These are phyloP conservation scores for Cervus canadensis DNA, from an alignment of 2,113 vertebrate species.

Conservation along the genomic window DNA sequence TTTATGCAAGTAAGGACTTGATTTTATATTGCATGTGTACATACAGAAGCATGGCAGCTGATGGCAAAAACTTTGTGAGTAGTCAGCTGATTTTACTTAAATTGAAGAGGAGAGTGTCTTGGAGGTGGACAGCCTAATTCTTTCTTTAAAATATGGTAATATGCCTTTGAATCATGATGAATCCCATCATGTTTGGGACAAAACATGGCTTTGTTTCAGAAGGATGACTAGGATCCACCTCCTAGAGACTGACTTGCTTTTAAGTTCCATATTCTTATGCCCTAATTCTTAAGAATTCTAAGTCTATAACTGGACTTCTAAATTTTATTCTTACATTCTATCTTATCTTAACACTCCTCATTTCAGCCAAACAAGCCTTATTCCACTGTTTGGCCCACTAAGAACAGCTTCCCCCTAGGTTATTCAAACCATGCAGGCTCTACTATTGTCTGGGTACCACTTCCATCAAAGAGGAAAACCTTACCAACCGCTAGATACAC, in stretches of 20 bases:
- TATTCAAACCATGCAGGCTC: background rate
- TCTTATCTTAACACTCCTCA: background rate
- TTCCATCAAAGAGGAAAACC: background rate
- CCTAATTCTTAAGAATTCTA: background rate
- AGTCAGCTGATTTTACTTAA: background rate
- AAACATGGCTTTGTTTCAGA: background rate
- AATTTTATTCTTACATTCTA: background rate
- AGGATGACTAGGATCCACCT: background rate
- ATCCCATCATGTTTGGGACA: background rate
- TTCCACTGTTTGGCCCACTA: background rate
- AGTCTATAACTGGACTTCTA: background rate
- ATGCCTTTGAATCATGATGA: background rate
- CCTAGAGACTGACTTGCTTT: background rate
- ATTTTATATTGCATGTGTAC: background rate
- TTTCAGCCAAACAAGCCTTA: background rate
- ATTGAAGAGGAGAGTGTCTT: background rate
- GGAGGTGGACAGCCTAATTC: background rate
- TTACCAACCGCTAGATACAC: background rate
- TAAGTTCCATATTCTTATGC: background rate
- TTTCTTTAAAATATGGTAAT: background rate
- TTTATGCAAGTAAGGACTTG: constrained; percentile 9
- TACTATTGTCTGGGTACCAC: background rate
- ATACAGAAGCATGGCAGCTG: background rate
- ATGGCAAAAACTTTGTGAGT: background rate
- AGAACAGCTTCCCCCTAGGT: background rate